A percentile compares a stretch with the other conserved stretches of the same genome.
Evolutionary conservation across 2,888 invertebrate genomes (phyloP).

Genomic region (Tiphia femorata): DNA sequence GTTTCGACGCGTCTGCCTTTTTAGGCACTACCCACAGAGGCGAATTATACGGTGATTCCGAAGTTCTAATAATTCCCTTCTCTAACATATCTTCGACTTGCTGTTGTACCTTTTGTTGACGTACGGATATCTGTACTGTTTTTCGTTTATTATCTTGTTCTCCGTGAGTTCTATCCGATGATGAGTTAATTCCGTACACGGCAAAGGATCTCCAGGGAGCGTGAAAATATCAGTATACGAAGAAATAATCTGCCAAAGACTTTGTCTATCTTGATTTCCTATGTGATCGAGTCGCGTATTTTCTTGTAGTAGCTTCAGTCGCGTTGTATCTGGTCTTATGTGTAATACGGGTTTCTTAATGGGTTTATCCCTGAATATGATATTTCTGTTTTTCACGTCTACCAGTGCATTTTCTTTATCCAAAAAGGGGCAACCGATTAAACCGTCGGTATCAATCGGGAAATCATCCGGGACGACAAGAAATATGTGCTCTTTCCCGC

Average conservation of each 20-base stretch:
- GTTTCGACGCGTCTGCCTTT: background rate
- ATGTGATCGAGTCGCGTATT: background rate
- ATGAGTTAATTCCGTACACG: background rate
- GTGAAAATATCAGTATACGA: background rate
- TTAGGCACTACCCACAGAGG: conserved; percentile 7
- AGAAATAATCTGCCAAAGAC: background rate
- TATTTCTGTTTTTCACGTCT: background rate
- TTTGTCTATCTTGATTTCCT: background rate
- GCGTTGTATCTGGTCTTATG: background rate
- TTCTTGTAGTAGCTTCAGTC: background rate
- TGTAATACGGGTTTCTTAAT: background rate
- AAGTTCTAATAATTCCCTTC: background rate
- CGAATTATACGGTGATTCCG: background rate
- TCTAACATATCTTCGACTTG: conserved; percentile 5
- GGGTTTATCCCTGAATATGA: background rate
- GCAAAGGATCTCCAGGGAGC: background rate
- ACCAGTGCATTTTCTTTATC: background rate
- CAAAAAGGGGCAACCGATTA: conserved; percentile 6
- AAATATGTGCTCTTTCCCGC: background rate
- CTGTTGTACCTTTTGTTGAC: background rate
- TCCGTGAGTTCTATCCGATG: background rate
- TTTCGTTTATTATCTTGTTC: background rate
- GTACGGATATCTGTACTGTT: background rate
- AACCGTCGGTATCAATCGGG: conserved; percentile 6
- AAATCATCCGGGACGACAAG: conserved; percentile 1